Conservation (phyloP, 2,113 vertebrate genomes). For the Otis tarda region DNA sequence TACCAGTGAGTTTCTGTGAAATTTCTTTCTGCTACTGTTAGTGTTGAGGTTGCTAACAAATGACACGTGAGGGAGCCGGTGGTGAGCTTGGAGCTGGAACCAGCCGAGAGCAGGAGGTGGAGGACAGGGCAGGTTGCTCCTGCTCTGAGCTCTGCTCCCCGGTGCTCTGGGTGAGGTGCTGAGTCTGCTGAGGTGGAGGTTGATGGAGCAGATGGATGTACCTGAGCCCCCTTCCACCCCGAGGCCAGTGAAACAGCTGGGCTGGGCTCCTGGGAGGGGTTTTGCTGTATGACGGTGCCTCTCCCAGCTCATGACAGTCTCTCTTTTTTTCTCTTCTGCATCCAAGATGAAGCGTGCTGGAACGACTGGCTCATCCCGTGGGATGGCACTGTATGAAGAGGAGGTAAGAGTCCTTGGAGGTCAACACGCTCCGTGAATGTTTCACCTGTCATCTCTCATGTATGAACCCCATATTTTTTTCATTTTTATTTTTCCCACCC, state of each 20-base stretch:
- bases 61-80: rapidly evolving
- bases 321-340: not conserved
- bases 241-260: rapidly evolving
- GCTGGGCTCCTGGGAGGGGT: not conserved
- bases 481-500: too few relatives aligned
- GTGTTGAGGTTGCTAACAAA: rapidly evolving
- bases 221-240: not conserved
- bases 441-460: not conserved
- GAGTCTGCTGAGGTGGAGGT: not conserved
- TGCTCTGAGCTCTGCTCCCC: not conserved
- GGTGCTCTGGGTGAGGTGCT: not conserved
- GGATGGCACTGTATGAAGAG: slow-evolving; percentile 95
- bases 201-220: not conserved
- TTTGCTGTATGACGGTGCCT: rapidly evolving
- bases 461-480: rapidly evolving
- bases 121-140: not conserved
- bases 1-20: slow-evolving; percentile 79
- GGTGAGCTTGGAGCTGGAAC: not conserved
- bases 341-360: slow-evolving; percentile 87
- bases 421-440: rapidly evolving
- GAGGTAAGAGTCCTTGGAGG: slow-evolving; percentile 79
- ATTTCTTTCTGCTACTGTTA: not conserved
- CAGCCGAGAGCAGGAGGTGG: not conserved
- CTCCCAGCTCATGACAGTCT: not conserved
- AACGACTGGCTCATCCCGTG: slow-evolving; percentile 84